Conservation (phyloP, 2,113 vertebrate species). For the Plectropomus leopardus region DNA sequence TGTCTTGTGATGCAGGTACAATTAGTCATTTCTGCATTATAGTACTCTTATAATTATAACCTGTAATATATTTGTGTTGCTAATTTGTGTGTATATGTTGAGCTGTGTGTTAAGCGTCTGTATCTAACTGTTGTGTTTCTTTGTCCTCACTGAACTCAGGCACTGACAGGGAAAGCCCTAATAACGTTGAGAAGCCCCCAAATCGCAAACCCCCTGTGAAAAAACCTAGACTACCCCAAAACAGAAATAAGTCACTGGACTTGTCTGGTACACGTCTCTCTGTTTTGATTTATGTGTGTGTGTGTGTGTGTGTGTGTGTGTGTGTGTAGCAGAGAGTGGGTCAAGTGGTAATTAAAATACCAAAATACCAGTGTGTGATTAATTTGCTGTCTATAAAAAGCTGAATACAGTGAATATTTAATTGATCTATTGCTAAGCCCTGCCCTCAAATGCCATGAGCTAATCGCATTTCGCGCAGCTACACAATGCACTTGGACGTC, state of each 20-base stretch:
- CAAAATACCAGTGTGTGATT: conserved; percentile 4
- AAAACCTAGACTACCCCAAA: conserved; percentile 86
- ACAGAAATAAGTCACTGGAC: conserved; percentile 85
- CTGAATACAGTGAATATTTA: neutral
- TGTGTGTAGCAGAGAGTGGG: neutral
- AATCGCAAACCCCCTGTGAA: conserved; percentile 85
- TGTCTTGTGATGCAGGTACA: conserved; percentile 84
- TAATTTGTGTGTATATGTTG: conserved; percentile 16
- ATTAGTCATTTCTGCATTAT: neutral
- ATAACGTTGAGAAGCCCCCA: conserved; percentile 83
- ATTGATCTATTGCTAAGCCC: too few species aligned
- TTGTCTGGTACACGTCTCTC: conserved; percentile 80
- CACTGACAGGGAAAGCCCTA: conserved; percentile 84
- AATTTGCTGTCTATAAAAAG: neutral
- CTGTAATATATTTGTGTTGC: neutral
- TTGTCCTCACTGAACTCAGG: conserved; percentile 77
- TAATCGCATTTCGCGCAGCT: too few species aligned
- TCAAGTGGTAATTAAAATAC: neutral
- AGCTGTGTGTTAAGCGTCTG: conserved; percentile 53
- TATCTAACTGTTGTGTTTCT: conserved; percentile 70
- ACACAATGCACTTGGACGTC: too few species aligned
- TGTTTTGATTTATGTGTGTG: conserved; percentile 62
- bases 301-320: conserved; percentile 33
- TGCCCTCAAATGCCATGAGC: too few species aligned
- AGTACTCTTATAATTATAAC: neutral